Evolutionary conservation across 2,113 vertebrate genomes (phyloP), one percentile per base, ranked within the genome.

Genomic region (Tetrax tetrax): DNA sequence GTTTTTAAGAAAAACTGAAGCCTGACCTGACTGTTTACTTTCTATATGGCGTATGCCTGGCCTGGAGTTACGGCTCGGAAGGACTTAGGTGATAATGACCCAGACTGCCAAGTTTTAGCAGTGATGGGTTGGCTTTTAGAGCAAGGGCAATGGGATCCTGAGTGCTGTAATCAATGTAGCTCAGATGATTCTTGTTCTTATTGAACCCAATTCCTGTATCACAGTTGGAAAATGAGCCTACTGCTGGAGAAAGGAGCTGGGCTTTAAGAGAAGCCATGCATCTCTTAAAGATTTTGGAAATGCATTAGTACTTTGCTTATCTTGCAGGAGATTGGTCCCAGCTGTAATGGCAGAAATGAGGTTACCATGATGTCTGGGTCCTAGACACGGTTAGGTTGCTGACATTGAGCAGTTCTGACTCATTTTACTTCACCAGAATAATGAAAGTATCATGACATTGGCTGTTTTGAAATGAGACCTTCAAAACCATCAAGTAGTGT

Each of bases 1-100:
- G 31, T 35, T 93, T 71, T 83, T 76, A 80, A 83, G 90, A 88
- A 76, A 95, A 92, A 54, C 33, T 41, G 48, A 90, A 93, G 89
- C 54, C 50, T 95, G 83, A 86, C 53, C 35, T 91, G 61, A 51
- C 37, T 82, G 29, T 78, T 89, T 71, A 38, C 57, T 95, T 83
- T 50, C 53, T 37, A 0, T 4, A 71, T 90, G 76, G 24, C 24
- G 10, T 72, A 29, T 71, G 35, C 43, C 45, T 82, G 77, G 59
- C 56, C 38, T 1, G 1, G 77, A 93, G 33, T 83, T 89, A 60
- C 4, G 63, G 45, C 33, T 69, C 70, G 57, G 68, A 66, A 83
- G 21, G 48, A n/a, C 38, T 87, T 53, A 35, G 33, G 50, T 89
- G 53, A 37, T 80, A n/a, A 21, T 81, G 83, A 76, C 28, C 21